Conservation (phyloP, 2,888 invertebrate genomes). For the Odontothrips loti region DNA sequence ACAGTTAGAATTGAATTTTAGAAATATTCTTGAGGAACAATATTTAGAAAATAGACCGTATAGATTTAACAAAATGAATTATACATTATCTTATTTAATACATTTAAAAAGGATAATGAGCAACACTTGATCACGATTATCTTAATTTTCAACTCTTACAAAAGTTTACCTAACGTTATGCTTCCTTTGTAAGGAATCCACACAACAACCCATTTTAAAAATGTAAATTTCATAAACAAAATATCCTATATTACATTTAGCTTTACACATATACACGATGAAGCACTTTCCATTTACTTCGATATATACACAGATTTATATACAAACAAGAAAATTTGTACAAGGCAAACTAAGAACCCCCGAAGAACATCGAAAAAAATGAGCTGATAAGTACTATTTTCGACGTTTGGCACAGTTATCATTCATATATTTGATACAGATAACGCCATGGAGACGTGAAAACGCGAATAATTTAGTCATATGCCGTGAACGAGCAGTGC, state of each 20-base stretch:
- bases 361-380: too few species aligned
- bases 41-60: slow-evolving; percentile 12
- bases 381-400: neutral
- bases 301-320: neutral
- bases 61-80: slow-evolving; percentile 6
- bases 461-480: too few species aligned
- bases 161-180: too few species aligned
- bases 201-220: neutral
- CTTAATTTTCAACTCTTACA: neutral
- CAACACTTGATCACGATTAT: neutral
- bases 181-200: neutral
- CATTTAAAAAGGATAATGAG: slow-evolving; percentile 11
- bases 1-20: too few species aligned
- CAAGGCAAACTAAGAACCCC: neutral
- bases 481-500: too few species aligned
- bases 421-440: neutral
- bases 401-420: neutral
- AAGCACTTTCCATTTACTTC: neutral
- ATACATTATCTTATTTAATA: neutral
- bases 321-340: slow-evolving; percentile 8
- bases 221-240: slow-evolving; percentile 18
- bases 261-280: too few species aligned
- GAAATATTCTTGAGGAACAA: neutral
- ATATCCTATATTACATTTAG: neutral
- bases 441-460: too few species aligned